phyloP scores from a whole-genome alignment of 2,113 vertebrate species.

The Siniperca chuatsi region DNA sequence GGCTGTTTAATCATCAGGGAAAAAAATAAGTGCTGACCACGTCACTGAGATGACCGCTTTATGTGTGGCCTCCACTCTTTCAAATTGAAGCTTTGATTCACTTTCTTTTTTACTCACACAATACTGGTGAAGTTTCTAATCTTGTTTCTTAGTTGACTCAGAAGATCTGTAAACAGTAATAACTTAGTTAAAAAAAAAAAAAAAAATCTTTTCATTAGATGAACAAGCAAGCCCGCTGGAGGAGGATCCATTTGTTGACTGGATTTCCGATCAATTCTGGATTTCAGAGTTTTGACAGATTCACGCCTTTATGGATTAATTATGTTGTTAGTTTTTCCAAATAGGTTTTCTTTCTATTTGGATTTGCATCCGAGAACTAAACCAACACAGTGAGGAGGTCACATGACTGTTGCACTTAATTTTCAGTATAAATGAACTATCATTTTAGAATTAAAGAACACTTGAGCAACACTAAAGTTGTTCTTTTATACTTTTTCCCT shows the following conservation, averaged over 20 bases:
- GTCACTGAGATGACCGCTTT: background rate
- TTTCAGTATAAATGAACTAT: too few species aligned
- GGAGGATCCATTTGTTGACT: background rate
- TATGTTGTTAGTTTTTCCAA: too few species aligned
- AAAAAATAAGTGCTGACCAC: background rate
- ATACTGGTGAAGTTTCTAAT: background rate
- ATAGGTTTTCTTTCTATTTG: background rate
- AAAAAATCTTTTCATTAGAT: background rate
- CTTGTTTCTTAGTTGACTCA: background rate
- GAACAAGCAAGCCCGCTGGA: background rate
- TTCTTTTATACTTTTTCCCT: background rate
- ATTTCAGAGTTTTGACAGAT: background rate
- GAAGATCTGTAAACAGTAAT: background rate
- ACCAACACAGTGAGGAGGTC: background rate
- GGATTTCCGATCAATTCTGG: background rate
- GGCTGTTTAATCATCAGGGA: constrained; percentile 8
- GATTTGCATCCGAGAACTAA: background rate
- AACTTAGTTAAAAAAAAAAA: background rate
- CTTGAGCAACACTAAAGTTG: background rate
- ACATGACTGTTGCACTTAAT: constrained; percentile 1
- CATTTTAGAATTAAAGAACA: too few species aligned
- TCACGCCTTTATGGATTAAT: background rate
- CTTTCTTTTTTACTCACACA: constrained; percentile 5
- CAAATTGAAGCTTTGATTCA: background rate
- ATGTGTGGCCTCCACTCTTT: constrained; percentile 3